Percentiles rank a stretch among this genome's conserved stretches.
Conservation (phyloP, 2,113 vertebrate genomes). For the Microtus ochrogaster region DNA sequence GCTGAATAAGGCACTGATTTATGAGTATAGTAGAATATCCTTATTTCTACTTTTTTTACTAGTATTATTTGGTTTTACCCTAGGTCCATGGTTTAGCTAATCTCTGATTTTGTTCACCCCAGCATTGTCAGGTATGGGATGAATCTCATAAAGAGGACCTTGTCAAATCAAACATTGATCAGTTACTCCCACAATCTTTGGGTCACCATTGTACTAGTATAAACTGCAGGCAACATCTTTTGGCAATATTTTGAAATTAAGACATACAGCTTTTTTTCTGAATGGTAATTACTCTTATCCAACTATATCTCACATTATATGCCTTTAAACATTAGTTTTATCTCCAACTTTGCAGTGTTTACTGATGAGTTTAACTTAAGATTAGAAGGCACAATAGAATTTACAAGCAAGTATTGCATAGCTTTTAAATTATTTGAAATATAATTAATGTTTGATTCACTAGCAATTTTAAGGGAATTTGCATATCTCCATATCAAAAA, state of each 20-base stretch:
- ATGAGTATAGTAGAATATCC: not conserved
- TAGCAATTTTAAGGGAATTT: not conserved
- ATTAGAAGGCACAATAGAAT: not conserved
- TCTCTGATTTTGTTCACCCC: not conserved
- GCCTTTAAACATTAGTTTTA: not conserved
- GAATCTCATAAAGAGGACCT: not conserved
- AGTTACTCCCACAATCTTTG: not conserved
- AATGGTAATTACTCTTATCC: not conserved
- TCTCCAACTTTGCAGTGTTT: not conserved
- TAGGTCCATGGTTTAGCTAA: not conserved
- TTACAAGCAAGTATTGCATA: not conserved
- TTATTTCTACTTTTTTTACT: not conserved
- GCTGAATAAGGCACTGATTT: not conserved
- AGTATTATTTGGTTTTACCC: not conserved
- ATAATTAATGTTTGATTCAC: not conserved
- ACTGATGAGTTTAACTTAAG: not conserved
- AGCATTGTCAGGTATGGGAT: not conserved
- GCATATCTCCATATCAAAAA: not conserved
- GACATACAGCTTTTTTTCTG: not conserved
- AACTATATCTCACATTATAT: not conserved
- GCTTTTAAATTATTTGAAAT: not conserved
- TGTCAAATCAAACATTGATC: not conserved
- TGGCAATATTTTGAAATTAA: not conserved
- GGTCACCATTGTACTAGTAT: not conserved
- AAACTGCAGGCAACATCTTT: not conserved